Evolutionary conservation across 2,888 invertebrate species (phyloP).

Genomic region (Sarcophaga carnaria): DNA sequence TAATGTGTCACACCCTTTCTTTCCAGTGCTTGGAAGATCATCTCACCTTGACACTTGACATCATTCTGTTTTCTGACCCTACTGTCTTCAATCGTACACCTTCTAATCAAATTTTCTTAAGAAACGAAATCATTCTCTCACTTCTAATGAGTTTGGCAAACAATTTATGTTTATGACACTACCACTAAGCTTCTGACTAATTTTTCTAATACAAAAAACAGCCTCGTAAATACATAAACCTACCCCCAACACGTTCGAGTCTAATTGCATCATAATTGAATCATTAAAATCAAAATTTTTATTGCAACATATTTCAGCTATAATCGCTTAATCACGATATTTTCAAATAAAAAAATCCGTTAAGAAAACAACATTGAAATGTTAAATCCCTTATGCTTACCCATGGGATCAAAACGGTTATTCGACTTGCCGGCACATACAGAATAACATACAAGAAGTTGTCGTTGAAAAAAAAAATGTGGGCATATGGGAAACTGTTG

Average conservation of each 20-base stretch:
- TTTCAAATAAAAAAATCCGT: conserved; percentile 36
- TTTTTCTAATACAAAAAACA: too few species aligned
- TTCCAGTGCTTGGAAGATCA: too few species aligned
- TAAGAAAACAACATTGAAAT: conserved; percentile 12
- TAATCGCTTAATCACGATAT: conserved; percentile 64
- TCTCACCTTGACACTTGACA: too few species aligned
- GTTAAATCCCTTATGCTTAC: conserved; percentile 11
- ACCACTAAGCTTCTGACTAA: too few species aligned
- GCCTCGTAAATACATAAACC: too few species aligned
- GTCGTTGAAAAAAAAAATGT: conserved; percentile 70
- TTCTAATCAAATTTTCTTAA: too few species aligned
- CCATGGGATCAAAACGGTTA: conserved; percentile 28
- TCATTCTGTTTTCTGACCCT: too few species aligned
- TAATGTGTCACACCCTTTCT: too few species aligned
- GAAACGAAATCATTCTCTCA: too few species aligned
- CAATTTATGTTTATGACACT: too few species aligned
- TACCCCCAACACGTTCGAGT: not conserved
- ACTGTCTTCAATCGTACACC: too few species aligned
- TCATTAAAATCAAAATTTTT: conserved; percentile 48
- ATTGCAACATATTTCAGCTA: conserved; percentile 51
- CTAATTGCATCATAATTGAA: conserved; percentile 57
- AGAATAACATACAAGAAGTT: conserved; percentile 7
- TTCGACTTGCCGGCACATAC: conserved; percentile 16
- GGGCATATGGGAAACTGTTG: conserved; percentile 76
- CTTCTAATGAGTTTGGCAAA: too few species aligned